Conservation (phyloP, 2,113 vertebrate species). For the Cinclus cinclus region DNA sequence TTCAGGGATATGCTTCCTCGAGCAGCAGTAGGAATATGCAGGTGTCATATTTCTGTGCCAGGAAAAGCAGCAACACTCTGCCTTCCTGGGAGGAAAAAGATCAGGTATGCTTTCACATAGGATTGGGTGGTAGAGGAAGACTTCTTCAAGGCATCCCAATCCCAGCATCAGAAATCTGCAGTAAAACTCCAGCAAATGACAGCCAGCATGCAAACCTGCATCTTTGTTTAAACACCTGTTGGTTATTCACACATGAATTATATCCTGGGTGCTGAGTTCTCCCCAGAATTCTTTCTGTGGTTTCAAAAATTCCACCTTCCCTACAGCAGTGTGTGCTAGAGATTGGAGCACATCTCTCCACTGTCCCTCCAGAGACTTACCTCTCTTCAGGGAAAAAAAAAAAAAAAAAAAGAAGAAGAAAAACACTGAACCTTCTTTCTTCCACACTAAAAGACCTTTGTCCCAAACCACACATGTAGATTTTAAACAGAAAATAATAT, state of each 20-base stretch:
- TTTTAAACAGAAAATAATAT: slow-evolving; percentile 79
- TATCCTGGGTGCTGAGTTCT: background rate
- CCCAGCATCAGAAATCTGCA: background rate
- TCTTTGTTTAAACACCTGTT: slow-evolving; percentile 55
- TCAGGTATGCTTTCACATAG: background rate
- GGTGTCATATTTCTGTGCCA: background rate
- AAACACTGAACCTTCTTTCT: slow-evolving; percentile 77
- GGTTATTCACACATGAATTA: background rate
- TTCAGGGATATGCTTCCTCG: background rate
- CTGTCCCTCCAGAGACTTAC: slow-evolving; percentile 63
- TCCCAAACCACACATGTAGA: slow-evolving; percentile 81
- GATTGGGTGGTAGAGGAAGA: background rate
- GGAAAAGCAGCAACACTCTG: background rate
- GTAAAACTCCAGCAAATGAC: background rate
- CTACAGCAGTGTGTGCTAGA: background rate
- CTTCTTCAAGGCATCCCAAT: background rate
- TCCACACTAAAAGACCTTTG: slow-evolving; percentile 81
- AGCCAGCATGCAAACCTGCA: background rate
- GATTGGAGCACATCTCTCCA: slow-evolving; percentile 47
- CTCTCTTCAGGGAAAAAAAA: slow-evolving; percentile 17
- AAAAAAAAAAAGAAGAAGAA: slow-evolving; percentile 21
- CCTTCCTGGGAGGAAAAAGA: background rate
- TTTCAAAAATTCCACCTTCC: slow-evolving; percentile 20
- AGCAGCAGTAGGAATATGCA: background rate
- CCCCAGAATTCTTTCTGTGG: background rate